Evolutionary conservation across 1,140 invertebrate genomes (phyloP).

Genomic region (Papilio machaon): DNA sequence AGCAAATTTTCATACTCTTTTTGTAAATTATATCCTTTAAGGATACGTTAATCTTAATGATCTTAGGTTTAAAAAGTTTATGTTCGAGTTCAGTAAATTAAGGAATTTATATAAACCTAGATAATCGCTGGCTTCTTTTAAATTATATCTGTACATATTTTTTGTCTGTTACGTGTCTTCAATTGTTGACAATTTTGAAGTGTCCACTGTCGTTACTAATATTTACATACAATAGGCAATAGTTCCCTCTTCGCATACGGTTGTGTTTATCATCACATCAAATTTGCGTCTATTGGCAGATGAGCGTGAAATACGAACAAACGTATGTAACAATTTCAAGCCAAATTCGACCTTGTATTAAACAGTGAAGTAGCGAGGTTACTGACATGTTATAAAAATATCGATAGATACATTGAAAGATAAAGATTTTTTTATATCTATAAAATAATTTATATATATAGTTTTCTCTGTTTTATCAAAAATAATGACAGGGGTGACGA

Average conservation of each 20-base stretch:
- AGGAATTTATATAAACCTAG: neutral
- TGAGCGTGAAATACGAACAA: constrained; percentile 11
- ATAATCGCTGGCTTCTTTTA: neutral
- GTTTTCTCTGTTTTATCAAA: too few species aligned
- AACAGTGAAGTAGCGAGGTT: neutral
- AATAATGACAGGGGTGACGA: too few species aligned
- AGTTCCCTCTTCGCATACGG: neutral
- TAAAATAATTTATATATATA: neutral
- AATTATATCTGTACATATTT: neutral
- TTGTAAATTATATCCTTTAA: too few species aligned
- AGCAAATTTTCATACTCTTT: too few species aligned
- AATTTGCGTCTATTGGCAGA: constrained; percentile 28
- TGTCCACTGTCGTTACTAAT: neutral
- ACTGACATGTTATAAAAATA: neutral
- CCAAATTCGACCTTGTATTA: constrained; percentile 23
- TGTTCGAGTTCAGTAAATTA: neutral
- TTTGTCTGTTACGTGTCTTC: neutral
- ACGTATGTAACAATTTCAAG: constrained; percentile 10
- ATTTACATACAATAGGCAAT: constrained; percentile 26
- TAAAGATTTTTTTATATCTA: neutral
- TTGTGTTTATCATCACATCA: constrained; percentile 14
- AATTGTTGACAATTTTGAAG: neutral
- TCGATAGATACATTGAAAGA: constrained; percentile 6
- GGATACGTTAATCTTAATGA: too few species aligned
- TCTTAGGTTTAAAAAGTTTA: neutral